These are phyloP conservation scores for Arenaria interpres DNA, from an alignment of 2,113 vertebrate species.

Conservation along the genomic window DNA sequence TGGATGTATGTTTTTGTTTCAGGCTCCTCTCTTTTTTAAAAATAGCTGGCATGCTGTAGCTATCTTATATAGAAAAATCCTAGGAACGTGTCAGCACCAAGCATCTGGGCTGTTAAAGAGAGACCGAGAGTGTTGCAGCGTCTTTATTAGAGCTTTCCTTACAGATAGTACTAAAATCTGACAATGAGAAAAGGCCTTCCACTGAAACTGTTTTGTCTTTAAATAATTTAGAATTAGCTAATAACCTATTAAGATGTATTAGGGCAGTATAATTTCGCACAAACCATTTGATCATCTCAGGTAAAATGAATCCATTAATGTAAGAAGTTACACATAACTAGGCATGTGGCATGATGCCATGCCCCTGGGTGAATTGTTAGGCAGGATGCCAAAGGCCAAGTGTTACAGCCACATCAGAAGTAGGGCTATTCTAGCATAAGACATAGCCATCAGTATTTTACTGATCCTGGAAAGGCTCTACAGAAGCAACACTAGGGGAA, in stretches of 20 bases:
- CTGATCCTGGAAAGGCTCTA: not conserved
- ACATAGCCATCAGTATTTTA: not conserved
- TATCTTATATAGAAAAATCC: conserved; percentile 10
- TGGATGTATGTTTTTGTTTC: conserved; percentile 3
- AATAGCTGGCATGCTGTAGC: conserved; percentile 19
- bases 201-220: not conserved
- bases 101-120: conserved; percentile 49
- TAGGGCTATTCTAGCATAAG: not conserved
- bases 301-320: conserved; percentile 6
- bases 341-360: not conserved
- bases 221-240: not conserved
- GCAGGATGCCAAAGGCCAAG: conserved; percentile 14
- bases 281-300: not conserved
- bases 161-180: not conserved
- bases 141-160: conserved; percentile 1
- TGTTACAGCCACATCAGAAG: not conserved
- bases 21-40: conserved; percentile 11
- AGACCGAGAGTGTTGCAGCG: not conserved
- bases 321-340: not conserved
- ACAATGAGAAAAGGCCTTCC: not conserved
- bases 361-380: not conserved
- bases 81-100: conserved; percentile 5
- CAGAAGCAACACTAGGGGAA: not conserved
- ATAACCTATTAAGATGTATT: not conserved
- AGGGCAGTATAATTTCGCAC: not conserved